Percentiles rank a stretch among this genome's conserved stretches.
phyloP scores from a whole-genome alignment of 2,888 invertebrate species.

The Lathronympha strigana region DNA sequence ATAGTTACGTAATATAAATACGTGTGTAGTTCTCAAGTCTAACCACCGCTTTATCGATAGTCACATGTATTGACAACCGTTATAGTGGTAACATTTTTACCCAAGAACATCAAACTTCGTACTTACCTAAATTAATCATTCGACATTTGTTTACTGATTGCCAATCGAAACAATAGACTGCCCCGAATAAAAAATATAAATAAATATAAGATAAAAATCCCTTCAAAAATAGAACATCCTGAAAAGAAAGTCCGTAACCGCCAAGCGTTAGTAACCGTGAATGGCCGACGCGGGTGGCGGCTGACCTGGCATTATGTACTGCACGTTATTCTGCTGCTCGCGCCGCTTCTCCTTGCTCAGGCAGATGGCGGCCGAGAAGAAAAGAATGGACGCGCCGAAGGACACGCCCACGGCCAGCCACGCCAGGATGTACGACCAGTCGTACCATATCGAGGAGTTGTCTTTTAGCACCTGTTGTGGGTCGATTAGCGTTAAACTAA shows the following conservation, averaged over 20 bases:
- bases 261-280: constrained; percentile 72
- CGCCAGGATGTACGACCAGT: constrained; percentile 94
- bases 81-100: background rate
- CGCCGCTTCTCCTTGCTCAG: constrained; percentile 90
- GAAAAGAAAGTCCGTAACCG: constrained; percentile 59
- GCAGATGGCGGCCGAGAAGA: constrained; percentile 92
- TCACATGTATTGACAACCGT: background rate
- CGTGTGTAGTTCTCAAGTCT: background rate
- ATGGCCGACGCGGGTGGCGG: constrained; percentile 67
- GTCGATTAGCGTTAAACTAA: constrained; percentile 35
- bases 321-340: constrained; percentile 90
- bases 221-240: constrained; percentile 9
- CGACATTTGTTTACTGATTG: background rate
- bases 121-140: background rate
- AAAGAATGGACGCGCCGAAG: constrained; percentile 89
- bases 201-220: constrained; percentile 13
- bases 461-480: constrained; percentile 87
- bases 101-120: background rate
- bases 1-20: constrained; percentile 23
- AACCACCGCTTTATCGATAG: background rate
- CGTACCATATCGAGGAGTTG: constrained; percentile 89
- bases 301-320: constrained; percentile 95
- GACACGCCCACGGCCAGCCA: constrained; percentile 92
- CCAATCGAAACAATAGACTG: constrained; percentile 1
- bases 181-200: constrained; percentile 8